These are phyloP conservation scores for Azemiops feae DNA, from an alignment of 2,113 vertebrate genomes.

Conservation along the genomic window DNA sequence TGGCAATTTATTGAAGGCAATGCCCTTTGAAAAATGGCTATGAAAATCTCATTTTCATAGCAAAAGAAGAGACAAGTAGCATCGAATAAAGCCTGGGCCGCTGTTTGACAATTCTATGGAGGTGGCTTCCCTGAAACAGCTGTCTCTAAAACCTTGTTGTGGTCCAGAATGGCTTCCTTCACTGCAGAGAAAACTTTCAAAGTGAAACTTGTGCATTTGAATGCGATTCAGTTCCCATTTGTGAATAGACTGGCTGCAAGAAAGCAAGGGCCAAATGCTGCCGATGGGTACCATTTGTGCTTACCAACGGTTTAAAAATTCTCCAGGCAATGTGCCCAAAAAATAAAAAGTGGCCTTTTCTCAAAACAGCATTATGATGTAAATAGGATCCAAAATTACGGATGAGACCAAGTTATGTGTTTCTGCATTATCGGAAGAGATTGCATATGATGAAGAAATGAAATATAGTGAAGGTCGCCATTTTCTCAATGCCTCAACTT, in stretches of 20 bases:
- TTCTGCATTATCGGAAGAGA: background rate
- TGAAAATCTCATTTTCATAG: constrained; percentile 4
- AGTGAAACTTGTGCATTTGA: background rate
- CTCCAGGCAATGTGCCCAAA: background rate
- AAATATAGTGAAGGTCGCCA: background rate
- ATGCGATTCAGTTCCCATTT: background rate
- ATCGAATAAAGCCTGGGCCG: background rate
- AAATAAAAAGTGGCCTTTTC: no score
- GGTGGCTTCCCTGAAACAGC: constrained; percentile 9
- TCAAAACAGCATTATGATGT: no score
- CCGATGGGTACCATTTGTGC: background rate
- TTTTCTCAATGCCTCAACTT: background rate
- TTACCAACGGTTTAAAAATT: background rate
- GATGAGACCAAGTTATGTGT: background rate
- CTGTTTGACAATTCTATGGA: background rate
- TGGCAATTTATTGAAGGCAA: constrained; percentile 3
- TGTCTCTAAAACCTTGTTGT: background rate
- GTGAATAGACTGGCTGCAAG: background rate
- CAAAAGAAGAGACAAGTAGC: background rate
- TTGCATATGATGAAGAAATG: background rate
- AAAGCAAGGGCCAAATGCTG: background rate
- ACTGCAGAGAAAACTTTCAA: background rate
- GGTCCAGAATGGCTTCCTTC: background rate
- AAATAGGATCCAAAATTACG: background rate
- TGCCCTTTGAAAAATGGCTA: background rate